Base-by-base conservation (phyloP, 2,113 vertebrate genomes). In the Eupsittula cactorum region DNA sequence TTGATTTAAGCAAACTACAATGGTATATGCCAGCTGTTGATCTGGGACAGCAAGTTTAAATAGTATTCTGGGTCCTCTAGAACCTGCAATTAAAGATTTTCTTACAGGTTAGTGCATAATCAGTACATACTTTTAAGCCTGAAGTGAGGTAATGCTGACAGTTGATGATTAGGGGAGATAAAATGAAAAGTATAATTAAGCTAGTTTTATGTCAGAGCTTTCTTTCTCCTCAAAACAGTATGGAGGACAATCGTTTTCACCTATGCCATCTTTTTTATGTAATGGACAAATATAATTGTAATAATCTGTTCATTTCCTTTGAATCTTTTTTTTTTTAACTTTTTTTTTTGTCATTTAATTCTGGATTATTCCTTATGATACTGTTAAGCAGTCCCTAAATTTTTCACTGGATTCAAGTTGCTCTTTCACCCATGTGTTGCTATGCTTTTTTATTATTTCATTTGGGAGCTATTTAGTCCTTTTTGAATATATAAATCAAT, bases 1-100 rank as follows among this genome's bases (percentile, higher is more conserved):
- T 91, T 93, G 87, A 88, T 70, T 93, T 81, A 82, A 78, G 50
- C 33, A 93, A 93, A 50, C 41, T 96, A 55, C 67, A 78, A 7
- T 70, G 60, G 67, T 39, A 73, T 62, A 86, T 81, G 13, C n/a
- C 68, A 81, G 37, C 21, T 67, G 49, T 53, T 83, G 44, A 86
- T 88, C 33, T 20, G 29, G 44, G 14, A 35, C 39, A 68, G 39
- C 52, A 78, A 81, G 7, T 82, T 90, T 95, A 88, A 78, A 90
- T 67, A 81, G 42, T 47, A 37, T 82, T 82, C 29, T 71, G 2
- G 59, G 46, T 67, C 16, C 27, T 70, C 55, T 86, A 52, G 29
- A 86, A 60, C 8, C 71, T 92, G 12, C 11, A 82, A 47, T 33
- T 90, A 39, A 82, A 88, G 50, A 71, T 55, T 88, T 78, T 86